A percentile compares a stretch with the other conserved stretches of the same genome.
These are phyloP conservation scores for Anaspis maculata DNA, from an alignment of 2,888 invertebrate species.

Conservation along the genomic window DNA sequence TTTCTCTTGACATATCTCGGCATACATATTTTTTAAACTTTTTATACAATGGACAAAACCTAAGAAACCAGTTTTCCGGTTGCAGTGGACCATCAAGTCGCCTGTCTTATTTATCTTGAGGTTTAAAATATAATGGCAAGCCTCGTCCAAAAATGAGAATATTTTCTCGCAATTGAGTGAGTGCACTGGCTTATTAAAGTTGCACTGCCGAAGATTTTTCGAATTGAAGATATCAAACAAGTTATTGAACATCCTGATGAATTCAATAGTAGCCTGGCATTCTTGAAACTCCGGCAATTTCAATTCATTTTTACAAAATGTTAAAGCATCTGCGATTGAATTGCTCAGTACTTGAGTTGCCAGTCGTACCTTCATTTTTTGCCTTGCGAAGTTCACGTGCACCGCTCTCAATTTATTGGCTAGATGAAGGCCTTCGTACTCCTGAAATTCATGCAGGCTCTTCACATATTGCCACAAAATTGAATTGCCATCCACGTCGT, in stretches of 20 bases:
- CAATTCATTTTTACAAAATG: constrained; percentile 1
- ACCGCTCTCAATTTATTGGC: constrained; percentile 10
- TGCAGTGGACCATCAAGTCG: neutral
- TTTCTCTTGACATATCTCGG: constrained; percentile 6
- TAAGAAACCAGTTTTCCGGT: constrained; percentile 14
- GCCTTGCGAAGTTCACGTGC: constrained; percentile 8
- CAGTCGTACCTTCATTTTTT: constrained; percentile 10
- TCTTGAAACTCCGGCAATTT: constrained; percentile 3
- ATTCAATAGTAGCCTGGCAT: constrained; percentile 1
- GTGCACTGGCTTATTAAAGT: neutral
- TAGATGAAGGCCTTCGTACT: constrained; percentile 8
- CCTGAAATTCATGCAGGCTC: constrained; percentile 8
- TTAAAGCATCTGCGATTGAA: constrained; percentile 5
- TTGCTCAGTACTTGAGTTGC: constrained; percentile 3
- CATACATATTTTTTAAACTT: constrained; percentile 7
- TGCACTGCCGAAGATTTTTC: neutral
- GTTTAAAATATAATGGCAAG: constrained; percentile 3
- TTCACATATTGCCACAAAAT: constrained; percentile 9
- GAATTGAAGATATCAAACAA: constrained; percentile 7
- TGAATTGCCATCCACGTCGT: constrained; percentile 6
- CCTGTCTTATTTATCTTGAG: neutral
- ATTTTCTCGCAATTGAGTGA: neutral
- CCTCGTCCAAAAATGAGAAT: neutral
- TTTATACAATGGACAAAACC: constrained; percentile 11
- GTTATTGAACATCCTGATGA: constrained; percentile 4